phyloP scores from a whole-genome alignment of 2,888 invertebrate species.

The Dasysyrphus tricinctus region DNA sequence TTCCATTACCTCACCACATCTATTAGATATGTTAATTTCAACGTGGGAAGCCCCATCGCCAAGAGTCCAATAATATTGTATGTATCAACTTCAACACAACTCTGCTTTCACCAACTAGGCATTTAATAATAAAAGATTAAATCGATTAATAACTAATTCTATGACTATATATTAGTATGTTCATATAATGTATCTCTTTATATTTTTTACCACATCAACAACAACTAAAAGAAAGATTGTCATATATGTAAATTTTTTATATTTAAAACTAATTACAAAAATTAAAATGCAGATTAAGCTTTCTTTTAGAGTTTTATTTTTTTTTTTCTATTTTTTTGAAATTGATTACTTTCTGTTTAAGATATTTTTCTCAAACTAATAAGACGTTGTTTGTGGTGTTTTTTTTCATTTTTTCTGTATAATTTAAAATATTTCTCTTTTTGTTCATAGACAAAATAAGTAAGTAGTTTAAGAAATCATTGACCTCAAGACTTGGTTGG shows the following conservation, averaged over 20 bases:
- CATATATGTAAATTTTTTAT: conserved; percentile 7
- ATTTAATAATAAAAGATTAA: not conserved
- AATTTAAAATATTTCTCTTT: not conserved
- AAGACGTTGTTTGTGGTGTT: not conserved
- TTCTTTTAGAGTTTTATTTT: conserved; percentile 44
- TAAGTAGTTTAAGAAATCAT: not conserved
- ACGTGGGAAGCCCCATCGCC: conserved; percentile 31
- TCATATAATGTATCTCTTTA: not conserved
- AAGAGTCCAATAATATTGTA: not conserved
- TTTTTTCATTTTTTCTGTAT: not conserved
- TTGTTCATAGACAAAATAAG: not conserved
- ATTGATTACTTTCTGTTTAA: conserved; percentile 12
- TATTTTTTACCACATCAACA: not conserved
- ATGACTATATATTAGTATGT: not conserved
- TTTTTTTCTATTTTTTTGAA: conserved; percentile 15
- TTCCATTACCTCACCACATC: conserved; percentile 16
- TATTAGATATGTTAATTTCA: conserved; percentile 8
- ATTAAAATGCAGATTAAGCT: conserved; percentile 69
- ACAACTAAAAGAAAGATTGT: conserved; percentile 19
- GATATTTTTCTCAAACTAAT: conserved; percentile 5
- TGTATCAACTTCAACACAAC: not conserved
- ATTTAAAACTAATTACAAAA: conserved; percentile 53
- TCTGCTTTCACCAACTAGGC: conserved; percentile 22
- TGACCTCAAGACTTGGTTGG: not conserved
- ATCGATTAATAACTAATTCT: conserved; percentile 25